Base-by-base conservation (phyloP, 2,797 vertebrate genomes). In the Myotis findleyi region DNA sequence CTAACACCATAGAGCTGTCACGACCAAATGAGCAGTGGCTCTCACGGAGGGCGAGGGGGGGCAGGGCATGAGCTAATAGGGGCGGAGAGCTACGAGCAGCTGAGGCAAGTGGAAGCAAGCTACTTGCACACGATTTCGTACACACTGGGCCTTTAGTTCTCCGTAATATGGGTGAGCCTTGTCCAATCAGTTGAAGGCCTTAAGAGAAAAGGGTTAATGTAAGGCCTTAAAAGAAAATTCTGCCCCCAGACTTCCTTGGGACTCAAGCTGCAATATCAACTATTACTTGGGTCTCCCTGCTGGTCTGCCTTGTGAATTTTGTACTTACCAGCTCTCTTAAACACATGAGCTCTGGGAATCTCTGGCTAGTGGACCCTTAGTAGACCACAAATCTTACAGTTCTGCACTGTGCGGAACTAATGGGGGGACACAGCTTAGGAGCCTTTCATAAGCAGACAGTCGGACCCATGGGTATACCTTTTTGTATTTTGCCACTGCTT, bases 401-500 rank as follows among this genome's bases (percentile, higher is more conserved):
- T 55, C 36, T 85, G 17, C 17, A 10, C 1, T 81, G 41, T 68
- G 9, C 38, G 79, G 73, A 85, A 64, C 12, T 23, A 72, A 27
- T 7, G 47, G 36, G 47, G 27, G 36, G 44, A 25, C 11, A 47
- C 2, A 68, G 5, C 33, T 87, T 72, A 55, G 36, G 6, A 62
- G n/a, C 62, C 21, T 11, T 73, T 6, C 6, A 18, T 2, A 17
- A 81, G 12, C 47, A 83, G 59, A 33, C 17, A 21, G 41, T 49
- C 36, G 81, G n/a, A 91, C 17, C 13, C 6, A 21, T 1, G 13
- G 44, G 66, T 71, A 59, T 92, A 98, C 98, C 81, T 97, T 96
- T 96, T 89, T 75, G 91, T 59, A 3, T 3, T 93, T 0, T 68
- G 0, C 93, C 57, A 91, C 1, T 1, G 11, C 6, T 84, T 88